Evolutionary conservation across 92 coral and sea anemone species (phyloP).

Genomic region (Isaurus tuberculatus): DNA sequence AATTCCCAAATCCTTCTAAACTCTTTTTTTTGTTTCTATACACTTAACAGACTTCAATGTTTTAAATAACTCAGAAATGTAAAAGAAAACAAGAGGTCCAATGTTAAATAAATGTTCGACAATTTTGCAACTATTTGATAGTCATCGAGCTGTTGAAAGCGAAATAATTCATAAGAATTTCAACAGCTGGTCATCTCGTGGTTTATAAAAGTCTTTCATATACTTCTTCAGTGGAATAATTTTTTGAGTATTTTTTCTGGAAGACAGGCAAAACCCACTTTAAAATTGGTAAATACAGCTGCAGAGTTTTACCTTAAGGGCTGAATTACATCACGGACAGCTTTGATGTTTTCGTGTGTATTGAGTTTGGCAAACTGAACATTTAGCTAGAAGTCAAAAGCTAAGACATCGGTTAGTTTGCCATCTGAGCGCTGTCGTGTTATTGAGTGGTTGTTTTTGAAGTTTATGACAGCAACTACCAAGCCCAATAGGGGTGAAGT

Average conservation of each 20-base stretch:
- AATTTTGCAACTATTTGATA: constrained; percentile 23
- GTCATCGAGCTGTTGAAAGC: constrained; percentile 30
- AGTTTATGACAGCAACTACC: constrained; percentile 69
- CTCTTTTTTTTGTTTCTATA: constrained; percentile 10
- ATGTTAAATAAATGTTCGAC: constrained; percentile 28
- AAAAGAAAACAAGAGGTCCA: constrained; percentile 14
- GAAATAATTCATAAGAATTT: constrained; percentile 33
- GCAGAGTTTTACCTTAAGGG: constrained; percentile 18
- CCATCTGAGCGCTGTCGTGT: constrained; percentile 14
- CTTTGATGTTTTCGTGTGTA: constrained; percentile 21
- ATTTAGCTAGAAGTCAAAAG: constrained; percentile 28
- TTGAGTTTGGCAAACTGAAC: constrained; percentile 3
- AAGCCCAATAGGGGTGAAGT: constrained; percentile 73
- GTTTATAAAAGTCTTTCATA: constrained; percentile 29
- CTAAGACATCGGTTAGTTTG: constrained; percentile 5
- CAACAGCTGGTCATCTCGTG: constrained; percentile 51
- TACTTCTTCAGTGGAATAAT: constrained; percentile 33
- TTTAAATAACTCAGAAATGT: constrained; percentile 19
- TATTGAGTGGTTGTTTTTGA: neutral
- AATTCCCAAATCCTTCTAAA: constrained; percentile 3
- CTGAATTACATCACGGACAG: constrained; percentile 18
- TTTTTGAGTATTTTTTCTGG: neutral
- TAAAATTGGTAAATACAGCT: neutral
- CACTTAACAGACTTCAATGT: constrained; percentile 31
- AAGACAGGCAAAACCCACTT: neutral